Percentiles rank a stretch among this genome's conserved stretches.
phyloP scores from a whole-genome alignment of 2,113 vertebrate genomes.

The Sylvietta virens region DNA sequence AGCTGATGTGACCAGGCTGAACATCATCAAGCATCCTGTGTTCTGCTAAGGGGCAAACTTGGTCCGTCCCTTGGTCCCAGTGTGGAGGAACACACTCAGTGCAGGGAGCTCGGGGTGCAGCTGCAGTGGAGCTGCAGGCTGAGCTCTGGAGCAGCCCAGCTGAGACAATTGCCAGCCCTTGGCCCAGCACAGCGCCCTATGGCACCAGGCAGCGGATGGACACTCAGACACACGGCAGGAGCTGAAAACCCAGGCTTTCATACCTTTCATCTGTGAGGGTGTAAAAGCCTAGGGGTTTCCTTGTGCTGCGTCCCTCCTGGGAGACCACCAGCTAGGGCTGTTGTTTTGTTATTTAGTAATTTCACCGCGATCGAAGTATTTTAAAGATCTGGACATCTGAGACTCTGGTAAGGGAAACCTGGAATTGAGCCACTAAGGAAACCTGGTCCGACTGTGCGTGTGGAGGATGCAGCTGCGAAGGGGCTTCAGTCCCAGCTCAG shows the following conservation, averaged over 20 bases:
- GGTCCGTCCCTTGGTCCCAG: fast-evolving
- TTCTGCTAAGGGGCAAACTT: not conserved
- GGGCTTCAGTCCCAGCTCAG: not conserved
- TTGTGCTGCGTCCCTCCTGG: not conserved
- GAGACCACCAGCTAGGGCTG: not conserved
- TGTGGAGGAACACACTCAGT: not conserved
- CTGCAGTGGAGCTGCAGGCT: not conserved
- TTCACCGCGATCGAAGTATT: not conserved
- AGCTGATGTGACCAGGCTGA: not conserved
- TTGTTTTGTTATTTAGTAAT: not conserved
- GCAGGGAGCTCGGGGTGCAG: not conserved
- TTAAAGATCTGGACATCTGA: not conserved
- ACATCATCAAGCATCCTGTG: too few relatives aligned
- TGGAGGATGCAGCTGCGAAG: not conserved
- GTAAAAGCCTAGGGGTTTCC: not conserved
- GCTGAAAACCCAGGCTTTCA: not conserved
- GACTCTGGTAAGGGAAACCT: not conserved
- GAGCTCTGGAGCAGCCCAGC: not conserved
- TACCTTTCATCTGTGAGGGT: not conserved
- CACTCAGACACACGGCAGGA: too few relatives aligned
- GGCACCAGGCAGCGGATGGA: not conserved
- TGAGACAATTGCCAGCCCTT: not conserved
- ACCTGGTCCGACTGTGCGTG: not conserved
- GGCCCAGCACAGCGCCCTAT: not conserved
- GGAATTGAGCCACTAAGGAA: not conserved